Evolutionary conservation across 1,140 invertebrate genomes (phyloP).

Genomic region (Polypedilum pembai): DNA sequence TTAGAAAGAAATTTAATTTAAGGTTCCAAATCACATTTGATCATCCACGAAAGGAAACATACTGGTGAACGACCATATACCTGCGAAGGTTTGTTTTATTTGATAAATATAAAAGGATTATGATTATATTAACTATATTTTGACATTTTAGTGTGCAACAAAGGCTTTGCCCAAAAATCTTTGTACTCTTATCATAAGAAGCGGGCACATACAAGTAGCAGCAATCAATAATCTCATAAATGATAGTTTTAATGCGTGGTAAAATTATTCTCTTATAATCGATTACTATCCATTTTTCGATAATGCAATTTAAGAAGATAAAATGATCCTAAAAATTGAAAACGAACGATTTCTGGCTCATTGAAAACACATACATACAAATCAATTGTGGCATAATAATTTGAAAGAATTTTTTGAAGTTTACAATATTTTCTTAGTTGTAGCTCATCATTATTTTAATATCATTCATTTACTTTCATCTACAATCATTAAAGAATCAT

Average conservation of each 20-base stretch:
- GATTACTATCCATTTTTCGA: conserved; percentile 1
- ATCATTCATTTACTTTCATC: background rate
- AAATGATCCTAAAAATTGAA: background rate
- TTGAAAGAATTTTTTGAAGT: background rate
- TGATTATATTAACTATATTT: background rate
- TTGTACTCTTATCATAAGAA: conserved; percentile 24
- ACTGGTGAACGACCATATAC: background rate
- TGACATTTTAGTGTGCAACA: conserved; percentile 3
- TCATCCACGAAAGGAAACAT: background rate
- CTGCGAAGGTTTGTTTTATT: background rate
- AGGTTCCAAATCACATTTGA: background rate
- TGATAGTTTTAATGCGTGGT: conserved; percentile 12
- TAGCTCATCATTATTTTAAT: background rate
- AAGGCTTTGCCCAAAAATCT: conserved; percentile 16
- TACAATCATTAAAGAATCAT: background rate
- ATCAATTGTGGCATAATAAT: conserved; percentile 13
- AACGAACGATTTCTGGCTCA: background rate
- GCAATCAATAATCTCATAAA: background rate
- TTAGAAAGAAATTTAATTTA: too few relatives aligned
- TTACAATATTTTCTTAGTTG: conserved; percentile 7
- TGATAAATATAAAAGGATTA: background rate
- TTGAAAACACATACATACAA: background rate
- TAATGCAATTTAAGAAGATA: background rate
- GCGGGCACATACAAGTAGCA: conserved; percentile 3
- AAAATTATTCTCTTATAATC: conserved; percentile 1